These are phyloP conservation scores for Metopolophium dirhodum DNA, from an alignment of 1,140 invertebrate genomes.

Conservation along the genomic window DNA sequence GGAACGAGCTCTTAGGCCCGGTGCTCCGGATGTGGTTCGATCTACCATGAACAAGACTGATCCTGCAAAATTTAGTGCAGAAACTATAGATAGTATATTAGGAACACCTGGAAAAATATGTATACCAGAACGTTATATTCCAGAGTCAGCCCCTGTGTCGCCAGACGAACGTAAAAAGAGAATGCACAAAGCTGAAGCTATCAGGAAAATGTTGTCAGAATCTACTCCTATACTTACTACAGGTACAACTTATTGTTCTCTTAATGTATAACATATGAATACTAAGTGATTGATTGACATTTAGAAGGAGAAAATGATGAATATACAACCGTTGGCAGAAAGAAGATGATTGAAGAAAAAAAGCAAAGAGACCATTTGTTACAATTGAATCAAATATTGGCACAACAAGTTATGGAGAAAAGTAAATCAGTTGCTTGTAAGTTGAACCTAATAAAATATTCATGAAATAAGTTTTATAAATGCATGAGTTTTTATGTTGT, in stretches of 20 bases:
- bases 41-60: slow-evolving; percentile 75
- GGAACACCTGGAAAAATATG: slow-evolving; percentile 87
- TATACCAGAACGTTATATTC: slow-evolving; percentile 90
- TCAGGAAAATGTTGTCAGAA: slow-evolving; percentile 87
- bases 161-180: slow-evolving; percentile 82
- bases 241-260: not conserved
- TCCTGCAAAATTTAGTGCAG: slow-evolving; percentile 70
- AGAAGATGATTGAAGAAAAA: slow-evolving; percentile 80
- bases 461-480: slow-evolving; percentile 34
- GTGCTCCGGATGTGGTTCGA: slow-evolving; percentile 83
- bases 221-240: slow-evolving; percentile 62
- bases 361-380: slow-evolving; percentile 84
- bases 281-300: not conserved
- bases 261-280: not conserved
- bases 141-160: slow-evolving; percentile 80
- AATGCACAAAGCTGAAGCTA: slow-evolving; percentile 85
- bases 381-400: slow-evolving; percentile 87
- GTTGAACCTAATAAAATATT: slow-evolving; percentile 60
- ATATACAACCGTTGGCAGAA: slow-evolving; percentile 64
- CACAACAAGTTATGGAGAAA: slow-evolving; percentile 92
- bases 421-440: slow-evolving; percentile 92
- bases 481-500: slow-evolving; percentile 52
- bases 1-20: slow-evolving; percentile 77
- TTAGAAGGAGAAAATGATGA: slow-evolving; percentile 63
- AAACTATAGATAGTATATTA: slow-evolving; percentile 83